These are phyloP conservation scores for Trichopoda pennipes DNA, from an alignment of 2,888 invertebrate species.

Conservation along the genomic window DNA sequence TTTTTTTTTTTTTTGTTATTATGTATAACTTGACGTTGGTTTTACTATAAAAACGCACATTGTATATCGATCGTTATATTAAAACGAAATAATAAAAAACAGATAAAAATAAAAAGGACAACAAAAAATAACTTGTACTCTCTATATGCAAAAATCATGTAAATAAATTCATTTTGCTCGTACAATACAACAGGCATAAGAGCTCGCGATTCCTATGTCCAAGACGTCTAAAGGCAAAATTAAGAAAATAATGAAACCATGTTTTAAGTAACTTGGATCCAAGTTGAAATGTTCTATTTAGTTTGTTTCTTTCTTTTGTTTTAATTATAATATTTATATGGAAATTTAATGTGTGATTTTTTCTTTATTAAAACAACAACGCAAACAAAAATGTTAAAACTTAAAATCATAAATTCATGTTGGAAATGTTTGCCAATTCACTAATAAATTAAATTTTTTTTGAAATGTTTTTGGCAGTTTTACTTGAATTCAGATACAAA, in stretches of 20 bases:
- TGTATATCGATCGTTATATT: constrained; percentile 60
- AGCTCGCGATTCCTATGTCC: constrained; percentile 24
- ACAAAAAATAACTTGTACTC: constrained; percentile 13
- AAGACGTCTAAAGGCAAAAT: constrained; percentile 23
- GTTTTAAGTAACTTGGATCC: constrained; percentile 31
- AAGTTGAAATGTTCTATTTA: constrained; percentile 53
- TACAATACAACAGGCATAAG: constrained; percentile 42
- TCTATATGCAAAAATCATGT: constrained; percentile 7
- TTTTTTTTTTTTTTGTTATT: constrained; percentile 67
- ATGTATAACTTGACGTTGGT: constrained; percentile 39
- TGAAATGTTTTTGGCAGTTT: constrained; percentile 61
- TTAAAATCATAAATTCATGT: constrained; percentile 57
- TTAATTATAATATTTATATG: constrained; percentile 26
- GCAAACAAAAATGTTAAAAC: background rate
- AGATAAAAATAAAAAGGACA: background rate
- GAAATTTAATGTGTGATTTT: constrained; percentile 43
- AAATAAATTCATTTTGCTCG: constrained; percentile 18
- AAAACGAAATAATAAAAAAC: constrained; percentile 38
- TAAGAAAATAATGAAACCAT: constrained; percentile 33
- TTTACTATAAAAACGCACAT: constrained; percentile 62
- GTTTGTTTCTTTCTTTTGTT: constrained; percentile 8
- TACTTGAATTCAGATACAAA: constrained; percentile 59
- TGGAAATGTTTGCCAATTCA: constrained; percentile 40
- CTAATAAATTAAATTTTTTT: constrained; percentile 55
- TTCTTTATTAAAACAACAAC: constrained; percentile 3